These are phyloP conservation scores for Sylvietta virens DNA, from an alignment of 2,113 vertebrate species.

Conservation along the genomic window DNA sequence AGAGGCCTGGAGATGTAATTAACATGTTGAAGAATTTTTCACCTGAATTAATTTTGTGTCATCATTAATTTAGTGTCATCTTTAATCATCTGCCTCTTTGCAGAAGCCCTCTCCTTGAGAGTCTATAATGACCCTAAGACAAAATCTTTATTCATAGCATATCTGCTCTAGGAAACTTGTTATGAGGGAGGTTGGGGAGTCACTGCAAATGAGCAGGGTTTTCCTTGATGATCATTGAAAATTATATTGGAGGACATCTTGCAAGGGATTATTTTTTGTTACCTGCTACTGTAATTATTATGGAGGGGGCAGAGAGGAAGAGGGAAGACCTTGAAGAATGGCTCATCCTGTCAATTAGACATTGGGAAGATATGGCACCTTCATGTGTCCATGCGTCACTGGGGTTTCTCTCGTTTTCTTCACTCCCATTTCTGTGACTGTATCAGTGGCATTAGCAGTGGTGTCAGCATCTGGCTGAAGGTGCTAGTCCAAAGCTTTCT, in stretches of 20 bases:
- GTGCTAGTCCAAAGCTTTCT: neutral
- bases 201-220: neutral
- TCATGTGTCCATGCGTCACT: neutral
- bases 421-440: neutral
- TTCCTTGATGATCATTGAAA: neutral
- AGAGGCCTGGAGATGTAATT: neutral
- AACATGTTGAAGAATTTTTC: neutral
- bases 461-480: neutral
- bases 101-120: neutral
- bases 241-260: neutral
- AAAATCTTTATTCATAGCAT: neutral
- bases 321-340: neutral
- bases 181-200: neutral
- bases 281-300: neutral
- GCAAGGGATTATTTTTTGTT: neutral
- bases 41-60: neutral
- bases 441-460: neutral
- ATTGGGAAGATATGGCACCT: neutral
- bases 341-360: neutral
- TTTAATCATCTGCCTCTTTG: neutral
- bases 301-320: no score
- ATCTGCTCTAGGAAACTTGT: neutral
- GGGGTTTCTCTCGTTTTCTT: neutral
- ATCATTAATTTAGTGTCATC: neutral
- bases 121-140: neutral